Conservation (phyloP, 1,140 invertebrate species). For the Drosophila sulfurigaster region DNA sequence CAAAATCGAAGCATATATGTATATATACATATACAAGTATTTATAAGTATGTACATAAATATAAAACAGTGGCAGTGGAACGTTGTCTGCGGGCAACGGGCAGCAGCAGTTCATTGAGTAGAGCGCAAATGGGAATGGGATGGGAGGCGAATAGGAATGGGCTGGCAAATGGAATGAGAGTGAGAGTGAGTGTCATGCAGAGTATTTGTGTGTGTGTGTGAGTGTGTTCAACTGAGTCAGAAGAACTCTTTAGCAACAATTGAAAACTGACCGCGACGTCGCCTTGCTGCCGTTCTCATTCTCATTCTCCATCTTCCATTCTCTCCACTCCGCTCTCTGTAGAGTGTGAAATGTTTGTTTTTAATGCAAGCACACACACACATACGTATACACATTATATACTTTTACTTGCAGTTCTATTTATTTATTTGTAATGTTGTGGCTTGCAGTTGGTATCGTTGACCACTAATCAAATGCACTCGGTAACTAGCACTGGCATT, state of each 20-base stretch:
- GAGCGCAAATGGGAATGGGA: conserved; percentile 16
- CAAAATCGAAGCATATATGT: background rate
- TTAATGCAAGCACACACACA: conserved; percentile 30
- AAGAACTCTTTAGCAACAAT: conserved; percentile 63
- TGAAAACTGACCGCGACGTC: conserved; percentile 49
- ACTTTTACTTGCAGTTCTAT: background rate
- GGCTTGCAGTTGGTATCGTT: conserved; percentile 15
- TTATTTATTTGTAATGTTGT: conserved; percentile 1
- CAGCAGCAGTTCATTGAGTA: conserved; percentile 24
- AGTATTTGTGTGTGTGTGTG: conserved; percentile 3
- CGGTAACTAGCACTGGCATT: background rate
- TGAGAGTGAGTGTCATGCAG: conserved; percentile 15
- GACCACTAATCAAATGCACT: conserved; percentile 29
- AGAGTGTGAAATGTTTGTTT: conserved; percentile 42
- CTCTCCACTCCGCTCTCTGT: background rate
- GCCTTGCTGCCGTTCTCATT: background rate
- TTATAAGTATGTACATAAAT: background rate
- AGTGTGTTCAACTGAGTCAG: conserved; percentile 35
- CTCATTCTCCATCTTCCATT: background rate
- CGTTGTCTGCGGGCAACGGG: background rate
- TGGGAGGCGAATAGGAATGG: background rate
- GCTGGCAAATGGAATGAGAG: conserved; percentile 14
- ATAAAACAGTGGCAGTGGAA: background rate
- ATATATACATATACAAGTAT: background rate
- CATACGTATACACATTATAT: background rate